These are phyloP conservation scores for Henricia sp. DNA, from an alignment of 53 echinoderm and acorn worm genomes.

Conservation along the genomic window DNA sequence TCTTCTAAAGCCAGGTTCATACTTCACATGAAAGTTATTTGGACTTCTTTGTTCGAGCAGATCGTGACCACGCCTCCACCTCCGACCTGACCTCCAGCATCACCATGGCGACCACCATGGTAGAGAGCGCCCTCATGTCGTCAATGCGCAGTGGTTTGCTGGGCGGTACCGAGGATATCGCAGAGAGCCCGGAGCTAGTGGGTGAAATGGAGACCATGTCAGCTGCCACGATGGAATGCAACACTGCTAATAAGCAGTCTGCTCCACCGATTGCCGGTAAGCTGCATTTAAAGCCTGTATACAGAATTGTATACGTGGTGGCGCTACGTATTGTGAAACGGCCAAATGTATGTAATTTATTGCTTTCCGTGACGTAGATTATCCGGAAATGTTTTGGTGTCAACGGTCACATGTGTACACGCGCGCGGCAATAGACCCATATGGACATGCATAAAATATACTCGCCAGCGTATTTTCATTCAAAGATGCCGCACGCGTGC, in stretches of 20 bases:
- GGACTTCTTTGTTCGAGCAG: conserved; percentile 34
- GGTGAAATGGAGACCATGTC: conserved; percentile 22
- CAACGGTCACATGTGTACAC: no score
- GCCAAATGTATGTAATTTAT: no score
- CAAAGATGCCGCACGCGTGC: no score
- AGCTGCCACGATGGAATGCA: conserved; percentile 40
- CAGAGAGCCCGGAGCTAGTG: conserved; percentile 44
- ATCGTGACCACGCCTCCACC: conserved; percentile 89
- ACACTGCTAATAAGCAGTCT: conserved; percentile 37
- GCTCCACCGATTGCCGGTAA: conserved; percentile 5
- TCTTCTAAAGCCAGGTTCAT: neutral
- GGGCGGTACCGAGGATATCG: conserved; percentile 47
- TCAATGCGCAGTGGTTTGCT: conserved; percentile 45
- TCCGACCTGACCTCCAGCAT: conserved; percentile 80
- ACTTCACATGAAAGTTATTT: neutral
- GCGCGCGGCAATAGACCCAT: no score
- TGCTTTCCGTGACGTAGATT: no score
- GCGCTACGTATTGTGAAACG: no score
- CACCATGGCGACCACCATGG: conserved; percentile 65
- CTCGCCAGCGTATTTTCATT: no score
- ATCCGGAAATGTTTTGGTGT: no score
- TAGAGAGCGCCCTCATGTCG: conserved; percentile 71
- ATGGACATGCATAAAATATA: no score
- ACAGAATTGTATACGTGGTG: no score
- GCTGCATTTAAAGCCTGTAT: no score